Evolutionary conservation across 2,888 invertebrate species (phyloP).

Genomic region (Furcula furcula): DNA sequence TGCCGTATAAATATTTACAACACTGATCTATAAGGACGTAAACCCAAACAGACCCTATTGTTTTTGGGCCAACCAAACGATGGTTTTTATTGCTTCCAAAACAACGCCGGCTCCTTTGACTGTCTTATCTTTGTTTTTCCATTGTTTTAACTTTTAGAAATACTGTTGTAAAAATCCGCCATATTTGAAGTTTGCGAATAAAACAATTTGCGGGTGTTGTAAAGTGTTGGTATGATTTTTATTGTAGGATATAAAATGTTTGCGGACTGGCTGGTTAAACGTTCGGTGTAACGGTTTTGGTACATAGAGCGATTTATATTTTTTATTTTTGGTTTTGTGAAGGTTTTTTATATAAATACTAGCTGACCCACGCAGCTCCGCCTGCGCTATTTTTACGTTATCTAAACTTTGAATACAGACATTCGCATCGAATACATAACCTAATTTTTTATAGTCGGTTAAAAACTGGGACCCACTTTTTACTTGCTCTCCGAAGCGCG

Average conservation of each 20-base stretch:
- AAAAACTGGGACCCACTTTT: no score
- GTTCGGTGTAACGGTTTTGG: slow-evolving; percentile 1
- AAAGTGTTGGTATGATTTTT: slow-evolving; percentile 21
- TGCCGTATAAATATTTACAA: slow-evolving; percentile 12
- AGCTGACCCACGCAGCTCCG: no score
- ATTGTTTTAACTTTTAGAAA: slow-evolving; percentile 18
- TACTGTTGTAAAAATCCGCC: slow-evolving; percentile 18
- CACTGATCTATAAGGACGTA: slow-evolving; percentile 22
- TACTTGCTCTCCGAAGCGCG: no score
- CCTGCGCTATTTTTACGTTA: no score
- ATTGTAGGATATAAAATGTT: slow-evolving; percentile 9
- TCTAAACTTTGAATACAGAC: no score
- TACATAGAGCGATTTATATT: neutral
- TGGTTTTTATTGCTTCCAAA: slow-evolving; percentile 24
- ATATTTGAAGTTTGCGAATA: slow-evolving; percentile 30
- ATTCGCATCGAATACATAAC: no score
- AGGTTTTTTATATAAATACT: neutral
- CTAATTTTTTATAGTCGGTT: no score
- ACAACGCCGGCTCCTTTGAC: slow-evolving; percentile 41
- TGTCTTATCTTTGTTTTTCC: slow-evolving; percentile 32
- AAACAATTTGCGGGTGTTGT: slow-evolving; percentile 27
- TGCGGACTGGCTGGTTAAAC: slow-evolving; percentile 12
- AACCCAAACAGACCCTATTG: slow-evolving; percentile 25
- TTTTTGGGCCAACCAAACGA: slow-evolving; percentile 22
- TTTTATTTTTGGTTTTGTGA: neutral